Conservation (phyloP, 2,113 vertebrate genomes). For the Anarrhichthys ocellatus region DNA sequence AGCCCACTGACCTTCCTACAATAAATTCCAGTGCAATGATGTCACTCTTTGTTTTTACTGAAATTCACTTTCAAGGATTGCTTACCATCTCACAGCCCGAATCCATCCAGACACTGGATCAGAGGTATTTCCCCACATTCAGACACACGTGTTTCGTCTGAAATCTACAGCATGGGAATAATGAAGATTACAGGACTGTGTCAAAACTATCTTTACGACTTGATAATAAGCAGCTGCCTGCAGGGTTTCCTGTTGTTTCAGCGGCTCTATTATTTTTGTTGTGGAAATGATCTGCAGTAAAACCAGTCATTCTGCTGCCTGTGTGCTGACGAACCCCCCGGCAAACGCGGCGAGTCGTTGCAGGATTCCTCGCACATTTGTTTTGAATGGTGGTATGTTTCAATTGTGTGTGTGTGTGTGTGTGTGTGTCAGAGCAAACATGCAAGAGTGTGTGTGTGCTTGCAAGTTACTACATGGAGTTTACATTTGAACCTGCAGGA, state of each 20-base stretch:
- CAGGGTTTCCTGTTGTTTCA: constrained; percentile 51
- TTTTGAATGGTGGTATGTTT: constrained; percentile 10
- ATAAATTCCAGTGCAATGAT: constrained; percentile 61
- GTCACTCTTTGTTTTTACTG: constrained; percentile 48
- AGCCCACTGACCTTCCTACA: constrained; percentile 40
- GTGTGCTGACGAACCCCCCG: constrained; percentile 8
- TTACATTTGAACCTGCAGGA: constrained; percentile 20
- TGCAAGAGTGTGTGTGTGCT: neutral
- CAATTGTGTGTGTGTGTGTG: neutral
- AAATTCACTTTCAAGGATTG: constrained; percentile 28
- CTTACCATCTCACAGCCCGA: constrained; percentile 3
- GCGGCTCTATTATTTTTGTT: constrained; percentile 22
- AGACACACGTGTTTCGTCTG: neutral
- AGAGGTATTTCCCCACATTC: neutral
- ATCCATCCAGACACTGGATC: constrained; percentile 2
- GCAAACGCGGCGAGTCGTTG: constrained; percentile 27
- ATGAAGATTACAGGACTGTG: constrained; percentile 57
- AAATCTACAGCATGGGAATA: constrained; percentile 9
- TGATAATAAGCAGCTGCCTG: constrained; percentile 63
- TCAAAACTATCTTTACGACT: constrained; percentile 60
- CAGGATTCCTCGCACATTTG: constrained; percentile 14
- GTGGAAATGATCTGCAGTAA: constrained; percentile 27
- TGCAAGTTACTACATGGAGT: constrained; percentile 20
- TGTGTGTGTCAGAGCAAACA: constrained; percentile 20
- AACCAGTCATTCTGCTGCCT: constrained; percentile 11